Evolutionary conservation across 1,140 invertebrate genomes (phyloP), one percentile per base, ranked within the genome.

Genomic region (Magallana ariakensis): DNA sequence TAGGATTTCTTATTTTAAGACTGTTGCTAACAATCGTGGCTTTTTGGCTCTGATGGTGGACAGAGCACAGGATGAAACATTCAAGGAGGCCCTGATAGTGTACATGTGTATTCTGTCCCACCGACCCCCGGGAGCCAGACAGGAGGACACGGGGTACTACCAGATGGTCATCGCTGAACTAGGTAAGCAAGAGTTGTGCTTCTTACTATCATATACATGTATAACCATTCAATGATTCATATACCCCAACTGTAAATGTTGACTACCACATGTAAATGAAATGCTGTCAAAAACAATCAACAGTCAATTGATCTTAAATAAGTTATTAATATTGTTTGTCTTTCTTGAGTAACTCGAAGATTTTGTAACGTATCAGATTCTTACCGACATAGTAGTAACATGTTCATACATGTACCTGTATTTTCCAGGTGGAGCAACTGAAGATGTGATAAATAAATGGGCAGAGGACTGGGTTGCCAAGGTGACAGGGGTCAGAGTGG

Each of bases 31-130:
- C 85, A 94, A 94, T 87, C 87, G 91, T 22, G 92, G 93, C 11
- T 90, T 94, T 60, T 84, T 94, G 70, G 90, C 93, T 9, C 55
- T 94, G 80, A 60, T 94, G 58, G 93, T 94, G 10, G 93, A 94
- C 83, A 82, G 94, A 82, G 94, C 94, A 9, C 91, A 94, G 83
- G 94, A 94, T 84, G 94, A 94, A 80, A 92, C 90, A 57, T 93
- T 94, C 53, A 94, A 94, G 83, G 93, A 94, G 86, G 91, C 92
- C 1, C 83, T 94, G 70, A 86, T 94, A 11, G 90, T 91, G 5
- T 94, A 94, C 81, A 89, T 90, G 11, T 94, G 94, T 80, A 87
- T 94, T 3, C 90, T 94, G 62, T 90, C 90, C 10, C 90, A 91
- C 57, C 83, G 92, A 83, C 88, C 93, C 57, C 83, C 84, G 11